phyloP scores from a whole-genome alignment of 2,888 invertebrate genomes.

The Eristalis intricaria region DNA sequence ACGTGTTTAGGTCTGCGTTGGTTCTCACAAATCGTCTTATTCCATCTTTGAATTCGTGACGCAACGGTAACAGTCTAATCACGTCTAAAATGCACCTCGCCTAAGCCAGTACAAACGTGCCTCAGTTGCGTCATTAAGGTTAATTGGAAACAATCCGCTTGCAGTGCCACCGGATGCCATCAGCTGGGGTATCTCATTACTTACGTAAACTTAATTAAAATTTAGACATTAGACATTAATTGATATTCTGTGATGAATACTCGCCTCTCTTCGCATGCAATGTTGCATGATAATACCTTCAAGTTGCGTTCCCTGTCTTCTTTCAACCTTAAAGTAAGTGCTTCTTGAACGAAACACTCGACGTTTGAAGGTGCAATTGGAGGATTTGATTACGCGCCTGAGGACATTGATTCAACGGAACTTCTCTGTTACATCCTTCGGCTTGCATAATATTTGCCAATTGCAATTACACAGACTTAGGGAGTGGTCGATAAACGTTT shows the following conservation, averaged over 20 bases:
- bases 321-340: too few species aligned
- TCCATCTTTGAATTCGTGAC: not conserved
- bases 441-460: too few species aligned
- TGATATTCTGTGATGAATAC: not conserved
- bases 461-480: too few species aligned
- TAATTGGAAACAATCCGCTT: conserved; percentile 18
- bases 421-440: too few species aligned
- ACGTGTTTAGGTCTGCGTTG: not conserved
- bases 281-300: not conserved
- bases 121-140: conserved; percentile 8
- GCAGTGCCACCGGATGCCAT: not conserved
- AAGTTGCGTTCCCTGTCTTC: too few species aligned
- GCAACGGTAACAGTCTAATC: not conserved
- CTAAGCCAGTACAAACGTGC: not conserved
- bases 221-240: conserved; percentile 5
- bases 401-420: too few species aligned
- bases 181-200: conserved; percentile 6
- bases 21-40: not conserved
- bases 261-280: not conserved
- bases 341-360: too few species aligned
- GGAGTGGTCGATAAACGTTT: too few species aligned
- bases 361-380: too few species aligned
- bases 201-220: conserved; percentile 25
- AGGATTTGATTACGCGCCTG: too few species aligned
- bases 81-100: not conserved